Evolutionary conservation across 2,888 invertebrate genomes (phyloP).

Genomic region (Mycogona germanica): DNA sequence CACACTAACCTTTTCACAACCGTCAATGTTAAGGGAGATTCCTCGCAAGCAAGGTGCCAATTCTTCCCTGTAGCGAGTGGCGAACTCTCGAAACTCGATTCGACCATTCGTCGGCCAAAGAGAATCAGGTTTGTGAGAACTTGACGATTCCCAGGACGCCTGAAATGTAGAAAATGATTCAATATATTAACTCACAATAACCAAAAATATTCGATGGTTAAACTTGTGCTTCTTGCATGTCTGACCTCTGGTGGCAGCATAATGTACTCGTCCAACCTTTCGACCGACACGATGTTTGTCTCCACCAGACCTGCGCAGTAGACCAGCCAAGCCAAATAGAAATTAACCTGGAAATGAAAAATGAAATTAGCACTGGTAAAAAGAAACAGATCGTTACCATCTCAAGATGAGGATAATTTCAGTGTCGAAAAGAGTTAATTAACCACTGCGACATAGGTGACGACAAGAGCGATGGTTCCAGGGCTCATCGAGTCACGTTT

Average conservation of each 20-base stretch:
- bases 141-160: slow-evolving; percentile 6
- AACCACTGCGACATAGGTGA: slow-evolving; percentile 43
- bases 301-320: slow-evolving; percentile 93
- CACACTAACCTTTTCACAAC: slow-evolving; percentile 10
- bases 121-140: background rate
- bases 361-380: background rate
- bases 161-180: background rate
- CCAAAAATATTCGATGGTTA: background rate
- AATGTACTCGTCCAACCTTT: slow-evolving; percentile 90
- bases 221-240: background rate
- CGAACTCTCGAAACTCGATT: slow-evolving; percentile 1
- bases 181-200: background rate
- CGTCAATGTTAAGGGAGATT: background rate
- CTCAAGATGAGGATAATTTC: background rate
- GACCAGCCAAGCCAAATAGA: slow-evolving; percentile 92
- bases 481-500: slow-evolving; percentile 30
- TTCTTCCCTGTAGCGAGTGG: slow-evolving; percentile 9
- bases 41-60: background rate
- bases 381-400: too few relatives aligned
- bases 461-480: slow-evolving; percentile 59
- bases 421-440: background rate
- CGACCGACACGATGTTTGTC: slow-evolving; percentile 93
- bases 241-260: slow-evolving; percentile 54
- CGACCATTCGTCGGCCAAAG: slow-evolving; percentile 2
- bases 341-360: slow-evolving; percentile 56